Evolutionary conservation across 2,888 invertebrate species (phyloP), one percentile per base, ranked within the genome.

Genomic region (Pomacea canaliculata): DNA sequence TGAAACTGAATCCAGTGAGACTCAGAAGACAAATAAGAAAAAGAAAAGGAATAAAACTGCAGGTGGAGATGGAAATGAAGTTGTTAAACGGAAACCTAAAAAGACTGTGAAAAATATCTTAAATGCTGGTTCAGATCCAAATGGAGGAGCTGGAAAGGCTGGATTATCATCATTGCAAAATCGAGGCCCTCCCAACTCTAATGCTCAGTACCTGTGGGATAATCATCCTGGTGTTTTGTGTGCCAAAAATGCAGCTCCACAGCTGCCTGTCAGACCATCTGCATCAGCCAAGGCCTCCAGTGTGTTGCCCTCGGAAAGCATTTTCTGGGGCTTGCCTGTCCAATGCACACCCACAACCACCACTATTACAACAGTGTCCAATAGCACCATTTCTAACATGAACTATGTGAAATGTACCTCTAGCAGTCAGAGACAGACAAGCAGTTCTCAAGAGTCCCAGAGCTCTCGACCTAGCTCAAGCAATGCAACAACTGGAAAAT

Each of bases 381-480:
- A n/a, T 12, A 63, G 63, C 19, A 19, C 19, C 2, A 63, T 23
- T 63, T 27, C 51, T 16, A 56, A 56, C 16, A 16, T 10, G 51
- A 56, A 56, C 12, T 56, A 13, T 56, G 51, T 10, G 51, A 56
- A 56, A 16, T 56, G 51, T 56, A 56, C 51, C 16, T 16, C 51
- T 16, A 56, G 51, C 51, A 56, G 12, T 56, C 51, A 13, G 49
- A 56, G 69, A 12, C 74, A 62, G 60, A 60, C 74, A 46, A 10
- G 27, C 9, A 68, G 68, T n/a, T 69, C 74, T 1, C 9, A 27
- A 16, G 74, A 74, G 23, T 18, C 48, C 37, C 27, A 62, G 46
- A 69, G 46, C 18, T 74, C 68, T 23, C 74, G 69, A 13, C 74
- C 74, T 37, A 74, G 74, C 18, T 48, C 74, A 18, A 69, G 74